phyloP scores from a whole-genome alignment of 2,888 invertebrate genomes.

The Pemphredon lugubris region DNA sequence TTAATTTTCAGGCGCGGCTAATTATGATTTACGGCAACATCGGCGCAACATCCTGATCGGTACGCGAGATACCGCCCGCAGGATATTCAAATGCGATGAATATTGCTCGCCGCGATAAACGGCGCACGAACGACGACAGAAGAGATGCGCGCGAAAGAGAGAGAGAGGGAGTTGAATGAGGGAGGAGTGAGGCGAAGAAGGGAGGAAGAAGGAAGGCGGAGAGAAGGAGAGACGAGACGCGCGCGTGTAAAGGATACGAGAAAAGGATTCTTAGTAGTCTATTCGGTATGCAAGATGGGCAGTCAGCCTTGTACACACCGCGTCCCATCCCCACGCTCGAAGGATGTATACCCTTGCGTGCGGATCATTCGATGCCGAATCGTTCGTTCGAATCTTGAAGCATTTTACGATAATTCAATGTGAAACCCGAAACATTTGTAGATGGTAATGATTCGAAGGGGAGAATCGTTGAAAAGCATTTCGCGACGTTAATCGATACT shows the following conservation, averaged over 20 bases:
- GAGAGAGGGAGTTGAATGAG: slow-evolving; percentile 30
- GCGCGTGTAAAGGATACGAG: slow-evolving; percentile 64
- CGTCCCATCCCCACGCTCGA: slow-evolving; percentile 58
- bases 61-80: slow-evolving; percentile 74
- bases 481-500: slow-evolving; percentile 43
- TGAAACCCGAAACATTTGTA: neutral
- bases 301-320: slow-evolving; percentile 61
- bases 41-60: slow-evolving; percentile 77
- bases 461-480: slow-evolving; percentile 32
- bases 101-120: slow-evolving; percentile 75
- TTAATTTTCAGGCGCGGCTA: slow-evolving; percentile 75
- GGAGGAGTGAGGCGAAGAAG: slow-evolving; percentile 19
- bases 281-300: slow-evolving; percentile 72
- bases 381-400: neutral
- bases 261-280: slow-evolving; percentile 70
- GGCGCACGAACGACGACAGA: slow-evolving; percentile 66
- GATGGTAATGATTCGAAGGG: neutral
- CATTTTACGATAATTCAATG: neutral
- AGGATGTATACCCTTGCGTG: slow-evolving; percentile 57
- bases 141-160: slow-evolving; percentile 44
- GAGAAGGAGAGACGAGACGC: slow-evolving; percentile 36
- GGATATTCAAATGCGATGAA: slow-evolving; percentile 78
- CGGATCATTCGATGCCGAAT: slow-evolving; percentile 43
- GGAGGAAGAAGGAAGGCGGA: slow-evolving; percentile 17
- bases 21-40: slow-evolving; percentile 79